Conservation (phyloP, 1,140 invertebrate species). For the Caenorhabditis tropicalis region DNA sequence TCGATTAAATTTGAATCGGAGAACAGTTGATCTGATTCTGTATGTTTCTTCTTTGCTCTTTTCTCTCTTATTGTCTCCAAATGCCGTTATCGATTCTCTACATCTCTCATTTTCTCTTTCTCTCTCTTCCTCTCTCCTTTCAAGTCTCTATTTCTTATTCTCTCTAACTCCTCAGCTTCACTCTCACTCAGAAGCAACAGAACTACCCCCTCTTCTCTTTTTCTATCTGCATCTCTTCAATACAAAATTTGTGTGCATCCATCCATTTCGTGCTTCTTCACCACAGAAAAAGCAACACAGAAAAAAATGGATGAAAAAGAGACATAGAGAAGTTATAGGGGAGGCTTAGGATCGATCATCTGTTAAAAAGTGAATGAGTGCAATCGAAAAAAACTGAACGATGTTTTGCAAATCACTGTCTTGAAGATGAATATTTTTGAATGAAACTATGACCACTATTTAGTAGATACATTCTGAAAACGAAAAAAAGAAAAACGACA, state of each 20-base stretch:
- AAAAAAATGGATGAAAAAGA: not conserved
- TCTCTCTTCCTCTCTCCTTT: not conserved
- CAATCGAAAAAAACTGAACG: not conserved
- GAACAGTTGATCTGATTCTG: no score
- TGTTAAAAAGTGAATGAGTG: not conserved
- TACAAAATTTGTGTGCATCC: slow-evolving; percentile 20
- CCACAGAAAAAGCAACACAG: slow-evolving; percentile 16
- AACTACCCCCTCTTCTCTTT: not conserved
- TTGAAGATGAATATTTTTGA: no score
- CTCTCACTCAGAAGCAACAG: slow-evolving; percentile 5
- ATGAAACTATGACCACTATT: no score
- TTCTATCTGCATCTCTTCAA: slow-evolving; percentile 9
- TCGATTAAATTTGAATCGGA: no score
- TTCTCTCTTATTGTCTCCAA: not conserved
- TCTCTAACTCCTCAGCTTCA: slow-evolving; percentile 11
- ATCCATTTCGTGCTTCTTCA: slow-evolving; percentile 34
- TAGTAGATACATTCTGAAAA: no score
- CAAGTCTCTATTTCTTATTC: not conserved
- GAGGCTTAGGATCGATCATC: slow-evolving; percentile 34
- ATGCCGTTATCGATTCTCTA: slow-evolving; percentile 6
- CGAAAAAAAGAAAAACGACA: no score
- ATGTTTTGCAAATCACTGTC: no score
- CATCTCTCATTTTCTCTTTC: not conserved
- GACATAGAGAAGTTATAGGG: not conserved
- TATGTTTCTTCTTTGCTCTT: not conserved